These are phyloP conservation scores for Platygyra sinensis DNA, from an alignment of 64 coral and sea anemone species.

Conservation along the genomic window DNA sequence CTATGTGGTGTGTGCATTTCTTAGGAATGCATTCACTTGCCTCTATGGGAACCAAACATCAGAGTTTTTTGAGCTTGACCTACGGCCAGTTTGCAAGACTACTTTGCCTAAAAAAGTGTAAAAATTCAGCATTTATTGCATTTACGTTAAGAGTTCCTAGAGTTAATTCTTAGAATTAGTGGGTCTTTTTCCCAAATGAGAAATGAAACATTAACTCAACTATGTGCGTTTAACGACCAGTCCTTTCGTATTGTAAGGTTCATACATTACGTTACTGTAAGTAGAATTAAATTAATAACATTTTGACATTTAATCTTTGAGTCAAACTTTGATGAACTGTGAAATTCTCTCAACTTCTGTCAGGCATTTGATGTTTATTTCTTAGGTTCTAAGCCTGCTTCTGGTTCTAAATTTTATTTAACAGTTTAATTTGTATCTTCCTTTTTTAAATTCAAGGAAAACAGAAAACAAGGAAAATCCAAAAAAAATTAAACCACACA, in stretches of 20 bases:
- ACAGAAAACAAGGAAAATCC: no score
- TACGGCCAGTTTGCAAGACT: slow-evolving; percentile 25
- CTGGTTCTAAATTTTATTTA: slow-evolving; percentile 11
- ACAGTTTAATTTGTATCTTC: slow-evolving; percentile 4
- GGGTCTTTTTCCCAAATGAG: slow-evolving; percentile 2
- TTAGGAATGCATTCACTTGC: slow-evolving; percentile 30
- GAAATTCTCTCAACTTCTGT: neutral
- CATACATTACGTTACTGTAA: slow-evolving; percentile 14
- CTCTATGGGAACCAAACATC: neutral
- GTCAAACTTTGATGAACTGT: slow-evolving; percentile 7
- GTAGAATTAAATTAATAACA: slow-evolving; percentile 22
- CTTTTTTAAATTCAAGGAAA: slow-evolving; percentile 7
- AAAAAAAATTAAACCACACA: slow-evolving; percentile 23
- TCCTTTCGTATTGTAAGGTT: slow-evolving; percentile 12
- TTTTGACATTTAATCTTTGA: slow-evolving; percentile 10
- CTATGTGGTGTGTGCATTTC: slow-evolving; percentile 15
- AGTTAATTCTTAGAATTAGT: neutral
- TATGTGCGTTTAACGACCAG: slow-evolving; percentile 8
- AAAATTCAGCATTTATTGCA: slow-evolving; percentile 17
- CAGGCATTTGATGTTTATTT: slow-evolving; percentile 17
- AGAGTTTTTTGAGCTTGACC: slow-evolving; percentile 33
- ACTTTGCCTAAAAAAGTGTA: slow-evolving; percentile 30
- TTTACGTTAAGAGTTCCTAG: slow-evolving; percentile 16
- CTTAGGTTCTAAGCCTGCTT: slow-evolving; percentile 13
- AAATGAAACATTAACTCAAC: slow-evolving; percentile 15